Evolutionary conservation across 2,888 invertebrate species (phyloP), one percentile per base, ranked within the genome.

Genomic region (Dusona sp.): DNA sequence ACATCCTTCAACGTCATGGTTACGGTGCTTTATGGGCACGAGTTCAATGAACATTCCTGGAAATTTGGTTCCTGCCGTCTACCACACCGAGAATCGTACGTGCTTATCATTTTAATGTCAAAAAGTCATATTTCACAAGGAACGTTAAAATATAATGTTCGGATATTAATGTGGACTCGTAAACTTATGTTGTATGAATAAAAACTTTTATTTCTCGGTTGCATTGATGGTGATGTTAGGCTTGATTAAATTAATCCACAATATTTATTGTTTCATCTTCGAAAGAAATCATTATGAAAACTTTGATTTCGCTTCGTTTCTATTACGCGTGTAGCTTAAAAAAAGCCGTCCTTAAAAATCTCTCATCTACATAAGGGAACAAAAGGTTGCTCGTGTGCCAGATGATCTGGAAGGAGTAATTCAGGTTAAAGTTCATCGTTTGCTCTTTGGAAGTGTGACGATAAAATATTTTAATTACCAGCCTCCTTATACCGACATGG

Each of bases 11-110:
- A 78, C 80, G 83, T 83, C 86, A 67, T 45, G 48, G 84, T 67
- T 78, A 61, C 68, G 82, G 33, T 42, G 57, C 73, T 64, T 61
- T 75, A 75, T 68, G 51, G 68, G 77, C 81, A 73, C 73, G 80
- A 67, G 86, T 74, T 86, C 86, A 86, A 86, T 86, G 83, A 86
- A 79, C 86, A 86, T 86, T 86, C 86, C 73, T 86, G 86, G 86
- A 86, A 86, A 80, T 83, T 83, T 45, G 67, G 29, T 67, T 68
- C 70, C 51, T 64, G n/a, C 68, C 79, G 61, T 57, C 51, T 42
- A 57, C 57, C 77, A 61, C 83, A 36, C 54, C 48, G 65, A 45
- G 54, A 78, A 86, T 73, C 80, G 77, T 78, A 72, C 83, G 86
- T 81, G 86, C 48, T 11, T 38, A 42, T 83, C 67, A 83, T 86